Base-by-base conservation (phyloP, 2,888 invertebrate genomes). In the Drosophila atripex region DNA sequence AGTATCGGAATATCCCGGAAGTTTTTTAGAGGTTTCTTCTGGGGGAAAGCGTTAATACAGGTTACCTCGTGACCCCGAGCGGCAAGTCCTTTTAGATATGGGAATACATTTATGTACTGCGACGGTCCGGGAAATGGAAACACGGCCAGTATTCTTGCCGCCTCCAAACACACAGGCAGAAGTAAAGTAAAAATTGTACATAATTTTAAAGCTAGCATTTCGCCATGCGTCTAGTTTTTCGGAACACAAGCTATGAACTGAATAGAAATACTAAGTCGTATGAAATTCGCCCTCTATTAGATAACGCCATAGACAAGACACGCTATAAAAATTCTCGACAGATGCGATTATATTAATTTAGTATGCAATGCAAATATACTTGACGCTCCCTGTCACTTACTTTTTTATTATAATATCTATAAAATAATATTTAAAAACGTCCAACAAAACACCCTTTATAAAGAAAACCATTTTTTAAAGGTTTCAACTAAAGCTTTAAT, bases 21-120 rank as follows among this genome's bases (percentile, higher is more conserved):
- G 73, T 91, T 91, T 12, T 73, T 58, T 0, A 90, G 28, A 0
- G 85, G 82, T 5, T 80, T 74, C 51, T 88, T 87, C 47, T 86
- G 85, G 0, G 90, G 90, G 77, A 89, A 90, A 0, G 89, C 88
- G 25, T 88, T 88, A 1, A 91, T 78, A 0, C 90, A 88, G 3
- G 90, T 91, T 0, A 92, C 80, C 12, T 92, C 78, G 65, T 92
- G 92, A 0, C 92, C 92, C 1, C 88, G 78, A 1, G 79, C 73
- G 0, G 90, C 90, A 2, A 92, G 76, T 2, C 72, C 87, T 39
- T 88, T 89, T 35, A 91, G 71, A 46, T 90, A 75, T 0, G 90
- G 74, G 43, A 82, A 43, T 1, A 78, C 90, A 49, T 90, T 80
- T 3, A 90, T 88, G 57, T 91, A 91, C 30, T 89, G 90, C 14